These are phyloP conservation scores for Lutjanus erythropterus DNA, from an alignment of 2,113 vertebrate species.

Conservation along the genomic window DNA sequence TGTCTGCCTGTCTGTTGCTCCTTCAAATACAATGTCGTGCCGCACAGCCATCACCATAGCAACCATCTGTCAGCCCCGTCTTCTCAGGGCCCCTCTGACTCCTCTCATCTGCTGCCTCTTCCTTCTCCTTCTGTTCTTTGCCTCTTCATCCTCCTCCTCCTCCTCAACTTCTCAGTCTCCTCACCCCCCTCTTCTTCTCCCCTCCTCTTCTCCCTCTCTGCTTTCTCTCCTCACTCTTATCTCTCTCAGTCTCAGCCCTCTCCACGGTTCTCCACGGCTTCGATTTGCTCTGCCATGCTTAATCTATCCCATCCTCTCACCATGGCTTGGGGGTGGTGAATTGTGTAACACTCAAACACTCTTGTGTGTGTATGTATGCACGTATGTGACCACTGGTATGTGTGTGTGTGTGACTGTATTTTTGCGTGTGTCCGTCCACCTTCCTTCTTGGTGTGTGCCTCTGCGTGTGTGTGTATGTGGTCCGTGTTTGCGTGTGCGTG, in stretches of 20 bases:
- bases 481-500: conserved; percentile 59
- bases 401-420: conserved; percentile 76
- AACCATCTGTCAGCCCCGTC: conserved; percentile 87
- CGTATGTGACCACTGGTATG: conserved; percentile 71
- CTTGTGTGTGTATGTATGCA: conserved; percentile 70
- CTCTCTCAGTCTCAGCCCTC: conserved; percentile 53
- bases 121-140: conserved; percentile 84
- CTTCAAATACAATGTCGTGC: conserved; percentile 76
- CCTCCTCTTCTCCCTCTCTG: background rate
- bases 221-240: conserved; percentile 44
- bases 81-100: conserved; percentile 73
- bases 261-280: conserved; percentile 74
- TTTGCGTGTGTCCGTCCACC: conserved; percentile 49
- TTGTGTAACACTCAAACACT: conserved; percentile 78
- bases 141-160: conserved; percentile 54
- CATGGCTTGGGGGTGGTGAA: conserved; percentile 74
- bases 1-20: conserved; percentile 80
- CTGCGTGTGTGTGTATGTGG: conserved; percentile 20
- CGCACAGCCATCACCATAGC: conserved; percentile 78
- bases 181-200: background rate
- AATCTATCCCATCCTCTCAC: conserved; percentile 78
- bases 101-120: conserved; percentile 77
- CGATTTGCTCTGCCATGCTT: conserved; percentile 76
- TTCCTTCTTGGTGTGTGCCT: conserved; percentile 38
- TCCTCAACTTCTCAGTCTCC: conserved; percentile 23